phyloP scores from a whole-genome alignment of 1,140 invertebrate genomes.

The Magallana gigas region DNA sequence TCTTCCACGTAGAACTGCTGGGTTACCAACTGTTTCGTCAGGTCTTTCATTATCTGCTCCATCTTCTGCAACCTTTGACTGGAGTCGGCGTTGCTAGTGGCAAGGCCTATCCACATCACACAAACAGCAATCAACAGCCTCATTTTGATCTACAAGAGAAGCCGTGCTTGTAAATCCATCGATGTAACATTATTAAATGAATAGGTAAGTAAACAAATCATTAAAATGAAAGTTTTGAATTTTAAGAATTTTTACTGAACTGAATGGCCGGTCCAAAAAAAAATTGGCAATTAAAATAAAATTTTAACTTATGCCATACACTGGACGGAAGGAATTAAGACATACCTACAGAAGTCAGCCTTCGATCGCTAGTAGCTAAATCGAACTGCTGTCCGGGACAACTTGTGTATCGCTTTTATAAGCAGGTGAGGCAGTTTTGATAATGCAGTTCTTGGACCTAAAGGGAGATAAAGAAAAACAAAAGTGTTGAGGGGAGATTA shows the following conservation, averaged over 20 bases:
- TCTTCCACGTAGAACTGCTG: constrained; percentile 68
- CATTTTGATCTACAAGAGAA: neutral
- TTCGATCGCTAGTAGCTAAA: constrained; percentile 17
- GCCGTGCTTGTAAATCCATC: no score
- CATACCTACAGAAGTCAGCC: neutral
- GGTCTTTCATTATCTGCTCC: constrained; percentile 46
- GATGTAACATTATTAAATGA: no score
- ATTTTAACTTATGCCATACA: no score
- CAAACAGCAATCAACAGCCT: neutral
- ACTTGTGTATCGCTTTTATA: constrained; percentile 25
- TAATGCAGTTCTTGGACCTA: neutral
- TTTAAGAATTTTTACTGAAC: no score
- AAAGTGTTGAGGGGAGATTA: constrained; percentile 15
- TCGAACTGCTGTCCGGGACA: neutral
- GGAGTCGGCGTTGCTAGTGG: neutral
- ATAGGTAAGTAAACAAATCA: no score
- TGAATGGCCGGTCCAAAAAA: no score
- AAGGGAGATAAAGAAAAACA: neutral
- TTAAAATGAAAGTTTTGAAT: no score
- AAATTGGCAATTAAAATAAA: no score
- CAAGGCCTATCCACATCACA: neutral
- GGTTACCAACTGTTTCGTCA: constrained; percentile 64
- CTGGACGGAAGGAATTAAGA: neutral
- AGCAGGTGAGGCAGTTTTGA: neutral
- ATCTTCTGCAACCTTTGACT: neutral